A percentile compares a stretch with the other conserved stretches of the same genome.
Conservation (phyloP, 1,140 invertebrate genomes). For the Calephelis virginiensis region DNA sequence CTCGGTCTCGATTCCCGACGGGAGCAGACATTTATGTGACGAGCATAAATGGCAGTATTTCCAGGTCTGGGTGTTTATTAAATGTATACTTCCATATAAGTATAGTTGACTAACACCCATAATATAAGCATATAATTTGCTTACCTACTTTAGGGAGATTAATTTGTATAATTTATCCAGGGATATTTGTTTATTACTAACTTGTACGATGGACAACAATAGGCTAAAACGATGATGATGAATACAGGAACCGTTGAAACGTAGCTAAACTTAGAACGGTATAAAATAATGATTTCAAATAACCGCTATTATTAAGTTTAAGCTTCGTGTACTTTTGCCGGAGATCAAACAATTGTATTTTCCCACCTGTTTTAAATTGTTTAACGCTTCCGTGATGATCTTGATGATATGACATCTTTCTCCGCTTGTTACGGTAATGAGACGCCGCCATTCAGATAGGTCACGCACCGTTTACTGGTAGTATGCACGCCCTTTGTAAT, state of each 20-base stretch:
- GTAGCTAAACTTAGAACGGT: neutral
- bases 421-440: constrained; percentile 41
- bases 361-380: constrained; percentile 38
- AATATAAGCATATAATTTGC: too few relatives aligned
- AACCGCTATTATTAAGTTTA: neutral
- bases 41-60: too few relatives aligned
- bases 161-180: too few relatives aligned
- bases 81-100: too few relatives aligned
- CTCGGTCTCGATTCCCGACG: too few relatives aligned
- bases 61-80: too few relatives aligned
- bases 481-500: neutral
- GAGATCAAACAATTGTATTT: constrained; percentile 9
- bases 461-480: constrained; percentile 14
- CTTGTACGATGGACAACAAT: too few relatives aligned
- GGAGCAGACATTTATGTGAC: too few relatives aligned
- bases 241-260: neutral
- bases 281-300: neutral
- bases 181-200: too few relatives aligned
- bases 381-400: constrained; percentile 41
- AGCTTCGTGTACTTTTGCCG: neutral
- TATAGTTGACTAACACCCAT: too few relatives aligned
- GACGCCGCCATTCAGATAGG: constrained; percentile 33
- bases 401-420: constrained; percentile 33
- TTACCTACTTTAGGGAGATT: too few relatives aligned
- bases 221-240: too few relatives aligned